A percentile compares a stretch with the other conserved stretches of the same genome.
Conservation (phyloP, 1,140 invertebrate species). For the Asbolus verrucosus region DNA sequence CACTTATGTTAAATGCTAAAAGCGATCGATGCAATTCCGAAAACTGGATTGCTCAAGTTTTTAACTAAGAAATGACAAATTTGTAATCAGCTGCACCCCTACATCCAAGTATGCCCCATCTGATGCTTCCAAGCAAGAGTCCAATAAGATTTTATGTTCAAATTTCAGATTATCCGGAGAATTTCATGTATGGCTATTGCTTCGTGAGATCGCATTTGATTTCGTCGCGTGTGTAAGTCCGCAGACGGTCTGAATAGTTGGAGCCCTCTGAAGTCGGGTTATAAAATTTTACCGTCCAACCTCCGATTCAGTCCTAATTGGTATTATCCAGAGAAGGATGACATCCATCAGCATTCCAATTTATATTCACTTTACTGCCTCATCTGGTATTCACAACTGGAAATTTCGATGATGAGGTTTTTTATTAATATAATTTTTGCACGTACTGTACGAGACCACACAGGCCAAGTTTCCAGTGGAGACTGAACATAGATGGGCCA, state of each 20-base stretch:
- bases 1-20: too few relatives aligned
- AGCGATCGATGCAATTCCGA: too few relatives aligned
- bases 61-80: too few relatives aligned
- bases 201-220: neutral
- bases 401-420: neutral
- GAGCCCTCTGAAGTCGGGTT: neutral
- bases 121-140: too few relatives aligned
- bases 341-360: constrained; percentile 10
- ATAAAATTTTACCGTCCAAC: constrained; percentile 7
- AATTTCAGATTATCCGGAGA: constrained; percentile 25
- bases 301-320: constrained; percentile 1
- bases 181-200: constrained; percentile 1
- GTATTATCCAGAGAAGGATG: neutral
- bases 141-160: constrained; percentile 31
- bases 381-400: too few relatives aligned
- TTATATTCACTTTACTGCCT: neutral
- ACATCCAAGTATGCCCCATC: too few relatives aligned
- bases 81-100: too few relatives aligned
- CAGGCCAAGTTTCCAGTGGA: neutral
- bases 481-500: neutral
- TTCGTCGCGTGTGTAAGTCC: neutral
- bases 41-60: too few relatives aligned
- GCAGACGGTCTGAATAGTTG: neutral
- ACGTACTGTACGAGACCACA: constrained; percentile 25
- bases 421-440: constrained; percentile 11